Base-by-base conservation (phyloP, 1,140 invertebrate genomes). In the Whitmania pigra region DNA sequence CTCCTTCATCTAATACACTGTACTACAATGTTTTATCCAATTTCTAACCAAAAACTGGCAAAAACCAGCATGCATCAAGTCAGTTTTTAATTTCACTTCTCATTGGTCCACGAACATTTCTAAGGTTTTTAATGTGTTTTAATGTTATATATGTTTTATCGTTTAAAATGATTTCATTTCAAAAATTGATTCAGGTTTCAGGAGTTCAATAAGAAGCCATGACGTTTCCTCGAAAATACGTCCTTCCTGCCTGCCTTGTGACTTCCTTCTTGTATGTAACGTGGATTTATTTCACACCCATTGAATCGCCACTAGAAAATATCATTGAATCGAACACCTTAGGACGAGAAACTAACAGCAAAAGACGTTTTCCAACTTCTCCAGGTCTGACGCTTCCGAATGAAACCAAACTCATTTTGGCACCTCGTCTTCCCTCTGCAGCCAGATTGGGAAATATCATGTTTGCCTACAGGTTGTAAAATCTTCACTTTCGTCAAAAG, bases 371-470 rank as follows among this genome's bases (percentile, higher is more conserved):
- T 36, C 31, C 31, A 2, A 49, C 43, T 49, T 49, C 43, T 49
- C 22, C 18, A 11, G 57, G 29, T 63, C 57, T 13, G 9, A 13
- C 18, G 29, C 22, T 63, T 63, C 29, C 11, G 2, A n/a, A 63
- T 25, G 57, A 17, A 63, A 25, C 29, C 20, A 63, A 7, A 31
- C 29, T 63, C 18, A 20, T 22, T 25, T 25, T 63, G 9, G 22
- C 6, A 25, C 22, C 57, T 31, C 22, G 57, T 31, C 22, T 63
- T 13, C 57, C 57, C 11, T 63, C 57, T 63, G 57, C 57, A 11
- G 57, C 57, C 15, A 63, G 57, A 63, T 63, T 63, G 57, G 57
- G 57, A 17, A 63, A 63, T 31, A 31, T 63, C 22, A 63, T 63
- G 57, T 63, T 63, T 31, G 29, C 57, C 29, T 63, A 63, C 29